A percentile compares a stretch with the other conserved stretches of the same genome.
Evolutionary conservation across 1,140 invertebrate species (phyloP).

Genomic region (Diorhabda sublineata): DNA sequence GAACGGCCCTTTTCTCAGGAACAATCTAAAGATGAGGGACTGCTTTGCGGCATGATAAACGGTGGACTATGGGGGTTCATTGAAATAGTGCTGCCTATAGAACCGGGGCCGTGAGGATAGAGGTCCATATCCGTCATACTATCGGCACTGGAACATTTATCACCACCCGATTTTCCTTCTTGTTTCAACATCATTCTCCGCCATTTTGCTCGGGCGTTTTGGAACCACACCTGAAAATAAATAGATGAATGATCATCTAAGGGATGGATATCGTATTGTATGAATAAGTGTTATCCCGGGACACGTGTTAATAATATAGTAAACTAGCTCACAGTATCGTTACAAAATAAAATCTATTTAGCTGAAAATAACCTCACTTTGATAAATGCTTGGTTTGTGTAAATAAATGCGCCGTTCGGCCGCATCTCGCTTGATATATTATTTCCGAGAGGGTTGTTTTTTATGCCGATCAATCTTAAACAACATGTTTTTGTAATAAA

Average conservation of each 20-base stretch:
- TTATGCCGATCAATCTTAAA: constrained; percentile 31
- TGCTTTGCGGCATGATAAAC: constrained; percentile 43
- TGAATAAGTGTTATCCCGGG: no score
- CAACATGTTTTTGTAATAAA: constrained; percentile 25
- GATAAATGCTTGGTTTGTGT: constrained; percentile 35
- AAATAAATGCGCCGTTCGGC: constrained; percentile 33
- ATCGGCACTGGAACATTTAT: constrained; percentile 43
- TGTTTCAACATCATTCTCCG: constrained; percentile 80
- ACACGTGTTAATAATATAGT: no score
- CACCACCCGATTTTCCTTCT: constrained; percentile 44
- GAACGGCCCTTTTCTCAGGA: constrained; percentile 35
- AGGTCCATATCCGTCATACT: constrained; percentile 45
- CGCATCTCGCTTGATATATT: constrained; percentile 32
- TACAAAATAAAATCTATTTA: no score
- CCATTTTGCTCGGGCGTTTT: constrained; percentile 97
- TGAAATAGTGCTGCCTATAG: constrained; percentile 44
- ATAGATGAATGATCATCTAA: constrained; percentile 1
- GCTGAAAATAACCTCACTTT: constrained; percentile 23
- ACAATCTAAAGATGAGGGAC: constrained; percentile 45
- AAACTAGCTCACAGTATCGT: no score
- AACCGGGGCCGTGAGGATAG: constrained; percentile 43
- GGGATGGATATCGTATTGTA: no score
- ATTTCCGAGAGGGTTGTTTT: constrained; percentile 35
- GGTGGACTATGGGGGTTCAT: constrained; percentile 45
- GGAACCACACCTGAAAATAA: constrained; percentile 93